These are phyloP conservation scores for Atethmia centrago DNA, from an alignment of 2,888 invertebrate species.

Conservation along the genomic window DNA sequence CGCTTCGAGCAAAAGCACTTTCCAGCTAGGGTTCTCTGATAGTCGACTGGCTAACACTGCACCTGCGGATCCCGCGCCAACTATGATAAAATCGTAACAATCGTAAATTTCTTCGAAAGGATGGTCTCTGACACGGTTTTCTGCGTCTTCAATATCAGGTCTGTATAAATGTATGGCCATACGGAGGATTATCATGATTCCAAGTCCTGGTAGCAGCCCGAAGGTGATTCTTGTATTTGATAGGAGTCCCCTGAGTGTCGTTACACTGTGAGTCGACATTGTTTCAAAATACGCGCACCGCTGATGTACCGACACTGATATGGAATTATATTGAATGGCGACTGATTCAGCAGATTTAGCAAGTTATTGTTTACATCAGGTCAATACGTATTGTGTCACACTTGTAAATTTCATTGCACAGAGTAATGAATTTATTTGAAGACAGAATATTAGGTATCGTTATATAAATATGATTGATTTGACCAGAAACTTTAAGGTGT, in stretches of 20 bases:
- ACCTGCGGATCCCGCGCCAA: conserved; percentile 96
- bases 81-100: conserved; percentile 94
- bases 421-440: conserved; percentile 66
- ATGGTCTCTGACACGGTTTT: conserved; percentile 91
- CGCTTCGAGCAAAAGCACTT: conserved; percentile 94
- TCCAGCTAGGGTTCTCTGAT: conserved; percentile 93
- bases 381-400: conserved; percentile 62
- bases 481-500: not conserved
- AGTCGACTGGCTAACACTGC: conserved; percentile 94
- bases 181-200: conserved; percentile 92
- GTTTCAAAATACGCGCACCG: conserved; percentile 53
- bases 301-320: conserved; percentile 63
- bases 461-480: not conserved
- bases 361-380: conserved; percentile 72
- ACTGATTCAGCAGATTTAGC: conserved; percentile 73
- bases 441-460: not conserved
- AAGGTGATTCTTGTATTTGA: conserved; percentile 92
- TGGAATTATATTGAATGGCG: conserved; percentile 57
- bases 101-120: conserved; percentile 88
- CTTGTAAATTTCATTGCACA: conserved; percentile 59
- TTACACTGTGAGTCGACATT: conserved; percentile 76
- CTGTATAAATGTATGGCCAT: conserved; percentile 92
- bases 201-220: conserved; percentile 92
- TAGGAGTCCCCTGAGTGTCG: conserved; percentile 82
- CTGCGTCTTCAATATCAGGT: conserved; percentile 93